These are phyloP conservation scores for Poecilia gillii DNA, from an alignment of 2,797 vertebrate species.

Conservation along the genomic window DNA sequence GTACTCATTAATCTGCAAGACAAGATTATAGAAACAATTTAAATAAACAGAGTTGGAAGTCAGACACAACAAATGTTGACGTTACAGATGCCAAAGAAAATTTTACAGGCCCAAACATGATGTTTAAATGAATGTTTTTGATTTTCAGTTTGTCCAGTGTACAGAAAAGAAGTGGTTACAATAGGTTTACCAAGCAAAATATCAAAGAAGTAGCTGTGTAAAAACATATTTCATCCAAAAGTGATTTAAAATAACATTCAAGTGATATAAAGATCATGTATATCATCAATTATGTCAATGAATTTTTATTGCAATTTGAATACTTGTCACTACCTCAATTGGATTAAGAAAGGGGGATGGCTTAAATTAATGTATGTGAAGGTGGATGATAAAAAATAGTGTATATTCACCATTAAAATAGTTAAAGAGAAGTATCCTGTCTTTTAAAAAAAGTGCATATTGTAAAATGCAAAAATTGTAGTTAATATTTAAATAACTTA, in stretches of 20 bases:
- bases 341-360: background rate
- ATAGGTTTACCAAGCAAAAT: background rate
- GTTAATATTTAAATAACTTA: background rate
- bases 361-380: background rate
- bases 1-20: conserved; percentile 42
- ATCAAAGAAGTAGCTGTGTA: background rate
- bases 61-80: background rate
- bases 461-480: background rate
- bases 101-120: background rate
- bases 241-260: background rate
- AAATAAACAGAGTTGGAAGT: background rate
- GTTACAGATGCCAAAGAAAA: background rate
- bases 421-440: too few species aligned
- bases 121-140: background rate
- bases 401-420: background rate
- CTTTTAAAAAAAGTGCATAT: background rate
- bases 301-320: background rate
- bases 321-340: background rate
- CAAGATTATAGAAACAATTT: conserved; percentile 3
- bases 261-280: background rate
- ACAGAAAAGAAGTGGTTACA: background rate
- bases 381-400: too few species aligned
- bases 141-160: background rate
- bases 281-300: background rate
- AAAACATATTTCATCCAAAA: background rate